These are phyloP conservation scores for Lepisosteus osseus DNA, from an alignment of 2,113 vertebrate species.

Conservation along the genomic window DNA sequence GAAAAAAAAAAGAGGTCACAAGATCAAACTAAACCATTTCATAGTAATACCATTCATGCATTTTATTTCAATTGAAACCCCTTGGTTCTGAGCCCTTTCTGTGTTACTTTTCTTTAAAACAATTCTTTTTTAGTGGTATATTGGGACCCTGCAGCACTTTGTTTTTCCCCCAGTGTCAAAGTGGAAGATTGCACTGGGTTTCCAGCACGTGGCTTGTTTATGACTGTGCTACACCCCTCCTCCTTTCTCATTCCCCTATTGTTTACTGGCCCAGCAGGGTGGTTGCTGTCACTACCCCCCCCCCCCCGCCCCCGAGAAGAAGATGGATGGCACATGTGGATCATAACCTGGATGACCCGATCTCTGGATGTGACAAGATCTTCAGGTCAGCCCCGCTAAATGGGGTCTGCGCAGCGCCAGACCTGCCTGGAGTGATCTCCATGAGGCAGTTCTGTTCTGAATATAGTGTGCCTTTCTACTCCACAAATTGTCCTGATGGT, in stretches of 20 bases:
- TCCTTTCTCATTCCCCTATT: slow-evolving; percentile 35
- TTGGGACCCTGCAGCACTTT: too few relatives aligned
- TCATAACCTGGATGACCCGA: slow-evolving; percentile 67
- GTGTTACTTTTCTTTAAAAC: too few relatives aligned
- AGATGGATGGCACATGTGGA: slow-evolving; percentile 70
- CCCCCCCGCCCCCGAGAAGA: slow-evolving; percentile 47
- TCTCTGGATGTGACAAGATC: slow-evolving; percentile 77
- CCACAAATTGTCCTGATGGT: slow-evolving; percentile 69
- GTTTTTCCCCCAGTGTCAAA: too few relatives aligned
- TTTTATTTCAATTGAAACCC: too few relatives aligned
- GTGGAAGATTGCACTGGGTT: slow-evolving; percentile 7
- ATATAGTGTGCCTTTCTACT: slow-evolving; percentile 80
- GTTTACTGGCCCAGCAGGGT: slow-evolving; percentile 53
- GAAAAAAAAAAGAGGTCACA: too few relatives aligned
- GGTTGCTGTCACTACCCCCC: slow-evolving; percentile 53
- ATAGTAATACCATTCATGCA: too few relatives aligned
- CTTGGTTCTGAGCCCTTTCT: too few relatives aligned
- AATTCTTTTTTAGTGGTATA: too few relatives aligned
- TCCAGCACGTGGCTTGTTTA: slow-evolving; percentile 2
- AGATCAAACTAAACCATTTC: too few relatives aligned
- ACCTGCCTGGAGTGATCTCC: slow-evolving; percentile 57
- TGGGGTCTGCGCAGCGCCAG: slow-evolving; percentile 64
- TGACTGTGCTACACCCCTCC: slow-evolving; percentile 12
- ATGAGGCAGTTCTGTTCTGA: slow-evolving; percentile 69
- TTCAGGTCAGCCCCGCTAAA: slow-evolving; percentile 74